Evolutionary conservation across 2,797 vertebrate species (phyloP), one percentile per base, ranked within the genome.

Genomic region (Anniella stebbinsi): DNA sequence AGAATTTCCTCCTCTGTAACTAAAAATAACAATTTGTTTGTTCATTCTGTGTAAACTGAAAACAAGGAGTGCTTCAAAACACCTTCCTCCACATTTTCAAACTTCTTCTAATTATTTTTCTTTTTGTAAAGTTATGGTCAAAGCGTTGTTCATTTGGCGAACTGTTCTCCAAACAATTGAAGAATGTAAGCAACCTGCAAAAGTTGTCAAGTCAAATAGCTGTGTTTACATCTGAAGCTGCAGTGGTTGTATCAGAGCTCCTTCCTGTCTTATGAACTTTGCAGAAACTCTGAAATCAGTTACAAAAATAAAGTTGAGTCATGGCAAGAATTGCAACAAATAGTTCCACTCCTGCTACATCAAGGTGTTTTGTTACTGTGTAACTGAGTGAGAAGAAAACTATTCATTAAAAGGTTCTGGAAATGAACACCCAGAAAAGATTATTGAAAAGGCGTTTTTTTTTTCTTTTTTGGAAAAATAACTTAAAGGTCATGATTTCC

Each of bases 401-500:
- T 67, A 17, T 15, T 41, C 3, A 15, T 83, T 88, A 80, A 92
- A 93, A 21, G 91, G 80, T 82, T 54, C n/a, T 80, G 38, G 15
- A 36, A 90, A 85, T 60, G 38, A 80, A 90, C 5, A 8, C 1
- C 0, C 11, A 89, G 33, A 48, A 84, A 4, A 92, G 28, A 48
- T 69, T 81, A 88, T 92, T 91, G 86, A 89, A 76, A 76, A 75
- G 63, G 21, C 9, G 21, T 21, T 84, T 84, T 67, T 15, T 21
- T 60, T 4, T 3, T 60, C 18, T 21, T 63, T 63, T 63, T 18
- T 21, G 76, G 21, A 84, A 66, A 86, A 83, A 80, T 36, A 70
- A 54, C 45, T 67, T 73, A 83, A 89, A 87, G 28, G 0, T 15
- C 13, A 63, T 2, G 18, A 60, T 0, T 0, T 81, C 81, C 91